phyloP scores from a whole-genome alignment of 2,113 vertebrate species.

The Lagopus leucura region DNA sequence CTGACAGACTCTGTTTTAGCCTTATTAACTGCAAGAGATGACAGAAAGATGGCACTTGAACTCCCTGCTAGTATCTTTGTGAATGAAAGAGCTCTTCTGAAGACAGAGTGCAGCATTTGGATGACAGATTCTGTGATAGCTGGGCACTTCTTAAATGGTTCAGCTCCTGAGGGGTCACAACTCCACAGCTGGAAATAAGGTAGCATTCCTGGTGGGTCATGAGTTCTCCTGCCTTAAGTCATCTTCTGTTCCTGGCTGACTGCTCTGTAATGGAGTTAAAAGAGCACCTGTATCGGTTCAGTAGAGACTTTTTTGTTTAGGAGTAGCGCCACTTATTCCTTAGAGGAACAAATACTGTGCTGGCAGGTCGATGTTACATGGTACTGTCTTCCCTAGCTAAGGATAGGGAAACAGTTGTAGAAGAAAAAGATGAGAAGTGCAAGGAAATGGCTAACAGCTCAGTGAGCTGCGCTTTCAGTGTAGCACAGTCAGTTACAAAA shows the following conservation, averaged over 20 bases:
- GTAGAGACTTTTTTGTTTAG: not conserved
- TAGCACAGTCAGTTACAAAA: not conserved
- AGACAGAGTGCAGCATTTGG: not conserved
- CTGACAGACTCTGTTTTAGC: conserved; percentile 15
- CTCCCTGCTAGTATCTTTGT: conserved; percentile 10
- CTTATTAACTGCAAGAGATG: conserved; percentile 10
- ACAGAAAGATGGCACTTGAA: conserved; percentile 2
- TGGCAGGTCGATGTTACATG: not conserved
- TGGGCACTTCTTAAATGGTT: conserved; percentile 21
- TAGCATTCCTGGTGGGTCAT: not conserved
- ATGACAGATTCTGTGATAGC: conserved; percentile 7
- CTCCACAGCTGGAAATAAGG: conserved; percentile 23
- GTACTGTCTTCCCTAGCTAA: not conserved
- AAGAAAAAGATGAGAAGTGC: not conserved
- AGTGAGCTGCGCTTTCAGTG: not conserved
- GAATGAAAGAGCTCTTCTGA: conserved; percentile 42
- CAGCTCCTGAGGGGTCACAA: not conserved
- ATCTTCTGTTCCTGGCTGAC: conserved; percentile 47
- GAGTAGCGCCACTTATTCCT: conserved; percentile 19
- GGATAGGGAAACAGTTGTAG: conserved; percentile 29
- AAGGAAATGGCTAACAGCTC: not conserved
- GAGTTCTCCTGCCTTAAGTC: conserved; percentile 47
- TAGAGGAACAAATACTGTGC: conserved; percentile 41
- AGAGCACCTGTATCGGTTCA: conserved; percentile 49
- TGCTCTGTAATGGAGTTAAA: conserved; percentile 61